Base-by-base conservation (phyloP, 2,113 vertebrate species). In the Ctenomys sociabilis region DNA sequence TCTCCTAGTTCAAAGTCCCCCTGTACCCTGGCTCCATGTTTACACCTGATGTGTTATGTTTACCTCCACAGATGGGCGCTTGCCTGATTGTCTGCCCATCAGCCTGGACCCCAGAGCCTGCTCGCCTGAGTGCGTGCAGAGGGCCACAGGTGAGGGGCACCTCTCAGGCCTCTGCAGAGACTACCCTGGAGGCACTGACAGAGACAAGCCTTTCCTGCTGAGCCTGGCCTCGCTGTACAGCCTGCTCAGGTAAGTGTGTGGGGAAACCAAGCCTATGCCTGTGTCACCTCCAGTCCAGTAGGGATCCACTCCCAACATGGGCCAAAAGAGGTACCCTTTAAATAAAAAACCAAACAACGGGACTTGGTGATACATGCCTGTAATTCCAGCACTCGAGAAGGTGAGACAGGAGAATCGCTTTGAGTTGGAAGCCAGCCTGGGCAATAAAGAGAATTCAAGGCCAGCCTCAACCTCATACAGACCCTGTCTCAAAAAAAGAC, bases 61-160 rank as follows among this genome's bases (percentile, higher is more conserved):
- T 98, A 59, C 94, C 72, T 98, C 75, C 73, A 96, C 98, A 98
- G 98, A 98, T 98, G 98, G 98, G 98, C 98, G 98, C 98, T 98
- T 98, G 97, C 97, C 97, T 94, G 95, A 97, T 93, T 97, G 97
- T 98, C 98, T 98, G 81, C 97, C 97, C 94, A 83, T 97, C 54
- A 96, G 98, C 98, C 98, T 98, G 98, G 98, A 99, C 97, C 97
- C 98, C 97, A 98, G 98, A 97, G 98, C 97, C 97, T 92, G 82
- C 83, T 97, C 98, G 96, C 95, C 96, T 96, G 98, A 98, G 97
- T 96, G 95, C 91, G 91, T 97, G 96, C 96, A 96, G 61, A 93
- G 84, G 93, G 94, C 97, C 98, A 97, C 90, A 94, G 94, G 97
- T 97, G 92, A 90, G 35, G 97, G 98, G 95, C 95, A 14, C 81